Percentiles rank a stretch among this genome's conserved stretches.
phyloP scores from a whole-genome alignment of 2,113 vertebrate genomes.

The Pleuronectes platessa region DNA sequence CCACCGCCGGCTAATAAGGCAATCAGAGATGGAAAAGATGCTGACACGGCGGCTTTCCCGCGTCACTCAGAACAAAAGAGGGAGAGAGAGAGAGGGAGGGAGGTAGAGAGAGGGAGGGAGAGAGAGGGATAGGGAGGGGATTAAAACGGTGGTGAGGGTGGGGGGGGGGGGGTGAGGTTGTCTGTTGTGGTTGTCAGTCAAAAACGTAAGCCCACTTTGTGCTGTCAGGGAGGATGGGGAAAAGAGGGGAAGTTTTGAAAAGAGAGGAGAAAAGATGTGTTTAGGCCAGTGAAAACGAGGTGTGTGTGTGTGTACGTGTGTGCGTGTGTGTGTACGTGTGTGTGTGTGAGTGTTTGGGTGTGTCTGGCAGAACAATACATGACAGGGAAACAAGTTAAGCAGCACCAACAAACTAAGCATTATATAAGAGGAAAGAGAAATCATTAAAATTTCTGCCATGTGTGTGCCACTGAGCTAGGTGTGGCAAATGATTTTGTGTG shows the following conservation, averaged over 20 bases:
- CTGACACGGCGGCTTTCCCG: slow-evolving; percentile 84
- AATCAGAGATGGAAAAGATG: slow-evolving; percentile 87
- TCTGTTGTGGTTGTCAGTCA: slow-evolving; percentile 86
- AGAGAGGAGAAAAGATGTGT: slow-evolving; percentile 83
- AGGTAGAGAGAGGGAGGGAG: slow-evolving; percentile 46
- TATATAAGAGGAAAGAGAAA: slow-evolving; percentile 14
- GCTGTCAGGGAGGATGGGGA: slow-evolving; percentile 75
- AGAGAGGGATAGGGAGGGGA: slow-evolving; percentile 66
- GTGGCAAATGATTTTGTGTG: slow-evolving; percentile 33
- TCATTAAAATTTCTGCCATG: slow-evolving; percentile 9
- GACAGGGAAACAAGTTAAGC: slow-evolving; percentile 51
- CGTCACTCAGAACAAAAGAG: slow-evolving; percentile 84
- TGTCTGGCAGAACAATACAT: slow-evolving; percentile 24
- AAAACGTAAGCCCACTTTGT: slow-evolving; percentile 81
- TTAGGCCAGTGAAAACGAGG: slow-evolving; percentile 66
- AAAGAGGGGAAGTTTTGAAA: slow-evolving; percentile 73
- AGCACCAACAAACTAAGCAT: slow-evolving; percentile 24
- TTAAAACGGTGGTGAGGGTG: slow-evolving; percentile 63
- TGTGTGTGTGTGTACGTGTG: slow-evolving; percentile 35
- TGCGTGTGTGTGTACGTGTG: slow-evolving; percentile 8
- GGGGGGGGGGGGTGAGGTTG: slow-evolving; percentile 39
- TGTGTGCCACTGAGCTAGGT: slow-evolving; percentile 17
- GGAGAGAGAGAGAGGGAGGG: slow-evolving; percentile 61
- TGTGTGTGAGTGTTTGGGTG: slow-evolving; percentile 8
- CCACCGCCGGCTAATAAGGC: slow-evolving; percentile 86